Evolutionary conservation across 2,797 vertebrate species (phyloP).

Genomic region (Selene dorsalis): DNA sequence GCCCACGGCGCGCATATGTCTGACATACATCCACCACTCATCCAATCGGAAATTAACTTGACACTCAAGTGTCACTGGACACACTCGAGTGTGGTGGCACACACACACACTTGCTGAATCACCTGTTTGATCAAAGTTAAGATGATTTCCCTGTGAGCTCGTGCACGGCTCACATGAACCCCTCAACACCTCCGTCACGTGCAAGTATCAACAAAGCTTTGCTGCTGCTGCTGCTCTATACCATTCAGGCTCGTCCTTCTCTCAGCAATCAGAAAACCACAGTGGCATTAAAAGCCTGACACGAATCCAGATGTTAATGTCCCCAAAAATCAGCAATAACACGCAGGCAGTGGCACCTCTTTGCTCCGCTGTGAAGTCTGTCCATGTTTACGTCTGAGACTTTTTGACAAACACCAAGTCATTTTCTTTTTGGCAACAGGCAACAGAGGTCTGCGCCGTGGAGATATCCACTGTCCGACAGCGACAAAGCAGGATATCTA

Average conservation of each 20-base stretch:
- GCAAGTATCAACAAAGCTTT: background rate
- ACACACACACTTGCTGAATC: constrained; percentile 37
- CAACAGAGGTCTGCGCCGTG: background rate
- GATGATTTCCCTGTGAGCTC: background rate
- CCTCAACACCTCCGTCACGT: background rate
- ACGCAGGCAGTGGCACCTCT: background rate
- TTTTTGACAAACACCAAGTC: constrained; percentile 5
- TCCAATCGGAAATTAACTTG: constrained; percentile 74
- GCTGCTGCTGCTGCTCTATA: background rate
- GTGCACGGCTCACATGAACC: background rate
- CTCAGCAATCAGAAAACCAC: background rate
- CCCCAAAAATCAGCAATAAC: background rate
- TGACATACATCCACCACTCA: constrained; percentile 77
- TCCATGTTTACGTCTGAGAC: background rate
- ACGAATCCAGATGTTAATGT: background rate
- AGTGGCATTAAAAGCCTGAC: background rate
- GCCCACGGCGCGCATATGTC: constrained; percentile 82
- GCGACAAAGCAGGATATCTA: background rate
- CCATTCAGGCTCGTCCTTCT: no score
- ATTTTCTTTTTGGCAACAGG: background rate
- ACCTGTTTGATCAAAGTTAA: constrained; percentile 51
- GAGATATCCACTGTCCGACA: background rate
- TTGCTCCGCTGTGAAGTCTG: constrained; percentile 3
- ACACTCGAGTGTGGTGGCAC: constrained; percentile 18
- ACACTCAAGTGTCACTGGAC: no score